These are phyloP conservation scores for Tor tambroides DNA, from an alignment of 2,113 vertebrate species.

Conservation along the genomic window DNA sequence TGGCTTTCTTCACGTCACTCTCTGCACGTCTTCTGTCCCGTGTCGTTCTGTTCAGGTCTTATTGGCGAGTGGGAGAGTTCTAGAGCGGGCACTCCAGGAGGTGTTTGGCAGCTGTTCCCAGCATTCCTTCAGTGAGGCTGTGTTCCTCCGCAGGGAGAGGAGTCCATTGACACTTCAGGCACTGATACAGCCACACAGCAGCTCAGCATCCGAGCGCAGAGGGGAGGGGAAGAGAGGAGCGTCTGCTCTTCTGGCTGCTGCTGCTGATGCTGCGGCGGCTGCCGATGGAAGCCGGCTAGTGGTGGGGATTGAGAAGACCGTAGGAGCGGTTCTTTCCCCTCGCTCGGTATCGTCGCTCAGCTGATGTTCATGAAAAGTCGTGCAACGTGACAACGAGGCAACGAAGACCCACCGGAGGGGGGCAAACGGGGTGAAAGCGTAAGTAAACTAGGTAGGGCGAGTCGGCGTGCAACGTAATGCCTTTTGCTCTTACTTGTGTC, in stretches of 20 bases:
- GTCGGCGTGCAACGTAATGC: neutral
- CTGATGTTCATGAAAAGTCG: constrained; percentile 43
- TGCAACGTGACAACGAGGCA: constrained; percentile 22
- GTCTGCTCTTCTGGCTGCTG: constrained; percentile 44
- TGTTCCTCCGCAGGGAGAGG: constrained; percentile 30
- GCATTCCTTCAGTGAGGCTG: constrained; percentile 54
- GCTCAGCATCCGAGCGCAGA: constrained; percentile 50
- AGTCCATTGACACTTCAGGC: constrained; percentile 47
- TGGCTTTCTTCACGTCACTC: constrained; percentile 31
- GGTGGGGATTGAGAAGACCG: constrained; percentile 27
- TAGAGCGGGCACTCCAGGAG: constrained; percentile 51
- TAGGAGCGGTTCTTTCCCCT: constrained; percentile 37
- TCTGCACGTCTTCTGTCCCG: constrained; percentile 26
- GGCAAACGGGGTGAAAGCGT: constrained; percentile 20
- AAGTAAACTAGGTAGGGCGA: constrained; percentile 46
- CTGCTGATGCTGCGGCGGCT: constrained; percentile 19
- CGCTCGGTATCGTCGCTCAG: constrained; percentile 22
- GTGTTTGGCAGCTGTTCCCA: constrained; percentile 46
- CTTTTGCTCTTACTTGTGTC: constrained; percentile 24
- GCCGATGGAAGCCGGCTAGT: constrained; percentile 42
- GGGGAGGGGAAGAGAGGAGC: constrained; percentile 35
- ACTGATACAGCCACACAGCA: constrained; percentile 42
- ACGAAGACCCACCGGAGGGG: constrained; percentile 22
- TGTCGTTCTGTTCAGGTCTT: constrained; percentile 39
- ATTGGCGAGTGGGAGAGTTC: constrained; percentile 37